Conservation (phyloP, 2,797 vertebrate genomes). For the Urophycis tenuis region DNA sequence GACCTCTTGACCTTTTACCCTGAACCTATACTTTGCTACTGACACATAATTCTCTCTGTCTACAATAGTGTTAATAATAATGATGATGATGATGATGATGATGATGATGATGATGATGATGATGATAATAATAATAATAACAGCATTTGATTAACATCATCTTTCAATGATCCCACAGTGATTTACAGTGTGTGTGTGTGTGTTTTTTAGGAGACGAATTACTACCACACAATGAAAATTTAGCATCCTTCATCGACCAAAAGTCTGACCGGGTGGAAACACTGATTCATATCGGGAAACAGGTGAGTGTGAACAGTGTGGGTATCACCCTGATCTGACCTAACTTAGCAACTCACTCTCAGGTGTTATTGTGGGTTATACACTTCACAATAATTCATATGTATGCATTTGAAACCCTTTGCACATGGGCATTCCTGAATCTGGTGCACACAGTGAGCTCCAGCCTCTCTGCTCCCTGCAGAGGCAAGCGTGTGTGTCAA, state of each 20-base stretch:
- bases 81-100: too few species aligned
- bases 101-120: too few species aligned
- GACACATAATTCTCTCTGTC: neutral
- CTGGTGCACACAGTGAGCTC: neutral
- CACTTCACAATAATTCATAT: too few species aligned
- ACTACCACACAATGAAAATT: conserved; percentile 51
- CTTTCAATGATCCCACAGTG: neutral
- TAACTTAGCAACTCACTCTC: neutral
- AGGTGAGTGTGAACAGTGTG: too few species aligned
- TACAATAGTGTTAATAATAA: too few species aligned
- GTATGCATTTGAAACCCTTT: too few species aligned
- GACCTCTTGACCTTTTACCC: conserved; percentile 11
- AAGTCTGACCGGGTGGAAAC: conserved; percentile 48
- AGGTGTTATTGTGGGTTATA: neutral
- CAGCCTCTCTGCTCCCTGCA: conserved; percentile 30
- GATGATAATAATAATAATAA: too few species aligned
- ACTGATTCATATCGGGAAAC: conserved; percentile 63
- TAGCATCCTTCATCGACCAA: conserved; percentile 66
- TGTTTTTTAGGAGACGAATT: conserved; percentile 64
- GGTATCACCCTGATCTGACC: neutral
- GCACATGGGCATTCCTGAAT: too few species aligned
- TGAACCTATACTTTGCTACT: neutral
- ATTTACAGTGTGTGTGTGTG: neutral
- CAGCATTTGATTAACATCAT: neutral
- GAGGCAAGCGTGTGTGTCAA: conserved; percentile 62